phyloP scores from a whole-genome alignment of 2,888 invertebrate species.

The Orthosia gracilis region DNA sequence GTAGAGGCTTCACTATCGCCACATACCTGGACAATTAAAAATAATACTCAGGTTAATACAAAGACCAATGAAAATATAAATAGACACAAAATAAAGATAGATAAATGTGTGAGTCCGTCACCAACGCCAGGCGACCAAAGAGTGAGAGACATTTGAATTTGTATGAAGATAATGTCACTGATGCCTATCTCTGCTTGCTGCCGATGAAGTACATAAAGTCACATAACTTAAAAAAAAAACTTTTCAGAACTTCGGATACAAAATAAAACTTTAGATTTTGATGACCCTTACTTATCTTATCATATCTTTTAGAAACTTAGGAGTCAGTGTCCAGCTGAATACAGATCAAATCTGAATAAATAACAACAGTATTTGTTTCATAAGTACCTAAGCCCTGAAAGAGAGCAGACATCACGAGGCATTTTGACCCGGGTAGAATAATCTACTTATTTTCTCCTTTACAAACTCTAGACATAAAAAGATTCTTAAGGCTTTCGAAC shows the following conservation, averaged over 20 bases:
- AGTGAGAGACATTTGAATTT: no score
- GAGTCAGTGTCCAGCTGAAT: background rate
- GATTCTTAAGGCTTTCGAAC: background rate
- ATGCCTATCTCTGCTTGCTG: no score
- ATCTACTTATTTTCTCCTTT: background rate
- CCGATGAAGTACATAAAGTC: no score
- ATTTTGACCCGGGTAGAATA: background rate
- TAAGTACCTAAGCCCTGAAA: background rate
- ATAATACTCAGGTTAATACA: background rate
- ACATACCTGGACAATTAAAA: conserved; percentile 93
- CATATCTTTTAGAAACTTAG: background rate
- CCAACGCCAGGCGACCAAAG: no score
- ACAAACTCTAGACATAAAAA: background rate
- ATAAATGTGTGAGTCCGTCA: no score
- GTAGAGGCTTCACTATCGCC: conserved; percentile 97
- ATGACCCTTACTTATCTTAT: background rate
- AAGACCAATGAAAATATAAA: background rate
- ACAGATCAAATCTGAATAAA: conserved; percentile 1
- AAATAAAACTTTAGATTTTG: no score
- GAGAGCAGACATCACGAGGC: conserved; percentile 11
- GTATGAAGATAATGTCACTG: no score
- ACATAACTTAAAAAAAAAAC: no score
- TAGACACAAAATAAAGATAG: no score
- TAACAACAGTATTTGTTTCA: conserved; percentile 19
- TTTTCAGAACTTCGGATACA: no score